These are phyloP conservation scores for Prietella phreatophila DNA, from an alignment of 2,113 vertebrate species.

Conservation along the genomic window DNA sequence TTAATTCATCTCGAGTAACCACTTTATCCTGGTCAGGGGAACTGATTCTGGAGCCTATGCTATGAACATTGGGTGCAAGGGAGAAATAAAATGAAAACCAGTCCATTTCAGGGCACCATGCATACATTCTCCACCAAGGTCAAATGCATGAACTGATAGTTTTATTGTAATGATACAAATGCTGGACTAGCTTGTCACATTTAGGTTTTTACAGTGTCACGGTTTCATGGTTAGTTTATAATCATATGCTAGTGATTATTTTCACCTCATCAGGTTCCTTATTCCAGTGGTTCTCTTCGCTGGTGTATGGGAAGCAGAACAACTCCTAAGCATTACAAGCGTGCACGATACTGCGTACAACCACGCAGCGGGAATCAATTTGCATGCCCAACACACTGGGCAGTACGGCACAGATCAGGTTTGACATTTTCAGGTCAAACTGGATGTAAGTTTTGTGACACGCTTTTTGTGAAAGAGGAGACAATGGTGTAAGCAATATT, in stretches of 20 bases:
- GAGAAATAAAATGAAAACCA: background rate
- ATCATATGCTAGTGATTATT: background rate
- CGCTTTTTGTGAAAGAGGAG: background rate
- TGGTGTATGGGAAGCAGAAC: background rate
- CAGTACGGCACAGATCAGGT: background rate
- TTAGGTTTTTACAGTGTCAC: background rate
- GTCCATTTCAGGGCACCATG: no score
- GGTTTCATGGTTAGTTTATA: background rate
- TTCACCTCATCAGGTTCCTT: background rate
- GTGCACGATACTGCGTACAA: background rate
- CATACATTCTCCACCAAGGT: no score
- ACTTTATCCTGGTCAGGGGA: background rate
- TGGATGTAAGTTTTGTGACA: background rate
- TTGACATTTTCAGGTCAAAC: constrained; percentile 3
- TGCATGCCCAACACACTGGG: background rate
- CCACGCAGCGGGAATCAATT: background rate
- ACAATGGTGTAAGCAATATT: background rate
- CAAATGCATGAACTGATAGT: background rate
- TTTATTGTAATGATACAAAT: background rate
- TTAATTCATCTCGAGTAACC: background rate
- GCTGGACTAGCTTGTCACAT: background rate
- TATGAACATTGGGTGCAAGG: no score
- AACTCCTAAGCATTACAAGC: background rate
- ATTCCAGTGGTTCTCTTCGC: background rate
- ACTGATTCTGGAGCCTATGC: background rate